These are phyloP conservation scores for Pocota personata DNA, from an alignment of 2,888 invertebrate species.

Conservation along the genomic window DNA sequence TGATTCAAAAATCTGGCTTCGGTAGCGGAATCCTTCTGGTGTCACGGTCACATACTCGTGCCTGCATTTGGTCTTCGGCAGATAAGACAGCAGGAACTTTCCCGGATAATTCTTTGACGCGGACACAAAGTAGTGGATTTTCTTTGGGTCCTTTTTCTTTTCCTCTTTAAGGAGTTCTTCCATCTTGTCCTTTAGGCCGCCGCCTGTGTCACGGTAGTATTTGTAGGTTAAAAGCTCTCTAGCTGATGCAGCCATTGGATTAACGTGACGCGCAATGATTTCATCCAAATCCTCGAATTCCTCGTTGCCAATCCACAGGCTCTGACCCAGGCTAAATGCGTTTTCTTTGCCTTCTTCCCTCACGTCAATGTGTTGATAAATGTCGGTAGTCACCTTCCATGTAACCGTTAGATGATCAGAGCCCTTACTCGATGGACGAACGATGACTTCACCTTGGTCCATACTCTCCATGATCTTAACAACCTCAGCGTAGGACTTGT, in stretches of 20 bases:
- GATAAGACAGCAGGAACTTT: constrained; percentile 96
- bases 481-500: constrained; percentile 96
- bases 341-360: constrained; percentile 98
- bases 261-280: constrained; percentile 98
- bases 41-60: constrained; percentile 97
- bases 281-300: constrained; percentile 99
- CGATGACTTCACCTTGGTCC: constrained; percentile 98
- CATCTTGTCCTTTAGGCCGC: constrained; percentile 92
- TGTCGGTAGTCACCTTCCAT: constrained; percentile 98
- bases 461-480: constrained; percentile 94
- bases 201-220: constrained; percentile 91
- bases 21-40: constrained; percentile 96
- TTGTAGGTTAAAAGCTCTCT: constrained; percentile 96
- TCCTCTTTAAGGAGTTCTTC: constrained; percentile 95
- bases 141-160: constrained; percentile 92
- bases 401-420: constrained; percentile 98
- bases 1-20: constrained; percentile 94
- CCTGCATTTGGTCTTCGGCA: constrained; percentile 91
- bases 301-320: constrained; percentile 93
- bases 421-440: constrained; percentile 98
- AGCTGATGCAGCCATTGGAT: constrained; percentile 97
- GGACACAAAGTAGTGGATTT: constrained; percentile 94
- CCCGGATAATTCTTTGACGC: constrained; percentile 94
- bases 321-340: constrained; percentile 95
- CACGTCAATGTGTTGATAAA: constrained; percentile 98